A percentile compares a stretch with the other conserved stretches of the same genome.
Conservation (phyloP, 2,888 invertebrate genomes). For the Anthrax anthrax region DNA sequence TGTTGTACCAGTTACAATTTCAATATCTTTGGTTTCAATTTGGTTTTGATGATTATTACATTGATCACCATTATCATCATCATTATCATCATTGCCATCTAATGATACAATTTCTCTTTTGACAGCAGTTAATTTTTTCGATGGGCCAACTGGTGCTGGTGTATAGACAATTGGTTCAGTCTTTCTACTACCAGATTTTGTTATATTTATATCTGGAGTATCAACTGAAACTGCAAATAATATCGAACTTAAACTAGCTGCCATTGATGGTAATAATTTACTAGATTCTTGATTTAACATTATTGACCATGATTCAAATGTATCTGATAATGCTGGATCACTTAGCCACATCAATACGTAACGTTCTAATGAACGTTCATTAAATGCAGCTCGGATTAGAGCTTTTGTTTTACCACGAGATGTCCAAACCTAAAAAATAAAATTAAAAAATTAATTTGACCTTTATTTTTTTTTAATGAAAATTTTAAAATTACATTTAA, state of each 20-base stretch:
- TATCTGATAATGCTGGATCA: slow-evolving; percentile 48
- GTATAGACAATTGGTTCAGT: slow-evolving; percentile 56
- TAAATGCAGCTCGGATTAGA: slow-evolving; percentile 77
- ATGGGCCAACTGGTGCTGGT: slow-evolving; percentile 43
- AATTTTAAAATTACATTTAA: slow-evolving; percentile 30
- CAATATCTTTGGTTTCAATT: not conserved
- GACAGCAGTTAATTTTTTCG: slow-evolving; percentile 18
- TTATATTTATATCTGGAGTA: slow-evolving; percentile 61
- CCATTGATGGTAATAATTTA: slow-evolving; percentile 67
- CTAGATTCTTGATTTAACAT: slow-evolving; percentile 65
- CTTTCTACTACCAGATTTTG: slow-evolving; percentile 21
- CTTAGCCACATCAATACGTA: slow-evolving; percentile 61
- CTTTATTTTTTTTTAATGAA: not conserved
- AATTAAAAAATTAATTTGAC: not conserved
- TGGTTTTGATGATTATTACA: too few relatives aligned
- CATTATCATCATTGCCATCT: slow-evolving; percentile 8
- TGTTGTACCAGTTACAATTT: not conserved
- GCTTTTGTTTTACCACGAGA: slow-evolving; percentile 49
- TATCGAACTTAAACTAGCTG: slow-evolving; percentile 76
- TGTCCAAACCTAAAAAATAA: slow-evolving; percentile 42
- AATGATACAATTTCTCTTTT: slow-evolving; percentile 26
- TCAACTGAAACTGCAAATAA: slow-evolving; percentile 88
- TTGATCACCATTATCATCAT: not conserved
- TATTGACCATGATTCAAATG: slow-evolving; percentile 79
- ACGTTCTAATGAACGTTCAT: slow-evolving; percentile 79